Evolutionary conservation across 2,888 invertebrate genomes (phyloP), one percentile per base, ranked within the genome.

Genomic region (Sympetrum striolatum): DNA sequence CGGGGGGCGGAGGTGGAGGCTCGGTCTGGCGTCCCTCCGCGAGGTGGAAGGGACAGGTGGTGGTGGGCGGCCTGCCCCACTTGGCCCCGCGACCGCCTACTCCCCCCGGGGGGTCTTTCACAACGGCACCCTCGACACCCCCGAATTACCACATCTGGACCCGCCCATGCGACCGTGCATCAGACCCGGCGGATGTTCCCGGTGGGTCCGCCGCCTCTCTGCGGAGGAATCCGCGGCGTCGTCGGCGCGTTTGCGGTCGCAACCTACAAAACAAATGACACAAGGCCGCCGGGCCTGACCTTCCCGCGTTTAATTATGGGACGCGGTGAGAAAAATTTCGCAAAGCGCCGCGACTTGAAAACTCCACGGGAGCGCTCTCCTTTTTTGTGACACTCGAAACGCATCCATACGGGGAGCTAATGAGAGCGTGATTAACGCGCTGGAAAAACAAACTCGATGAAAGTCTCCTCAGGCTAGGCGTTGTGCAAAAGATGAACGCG

Each of bases 1-100:
- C 5, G 35, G 5, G n/a, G 39, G n/a, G 80, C 14, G 39, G 48
- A 31, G 35, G 82, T 3, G 44, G 53, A 81, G 82, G 12, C 12
- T 37, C 35, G 58, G 58, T 60, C 35, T 82, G 82, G 58, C 82
- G 53, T 18, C 15, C 53, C 31, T 31, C 31, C 39, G 44, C 10
- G 44, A 35, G 25, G 81, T n/a, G 81, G 31, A 31, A 80, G 35
- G 80, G 80, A 35, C 80, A 81, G 80, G 48, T 39, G 86, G 60
- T 12, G 81, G 81, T n/a, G 58, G 60, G 86, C 86, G 86, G 60
- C 37, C 60, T 64, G 86, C 86, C n/a, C 86, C 60, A 86, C 60
- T 86, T 81, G 48, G 44, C 44, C 44, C 14, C 39, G 60, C 86
- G 73, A 25, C 31, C 25, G 12, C 64, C 37, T 14, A 6, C 22